Conservation (phyloP, 2,888 invertebrate genomes). For the Luffia ferchaultella region DNA sequence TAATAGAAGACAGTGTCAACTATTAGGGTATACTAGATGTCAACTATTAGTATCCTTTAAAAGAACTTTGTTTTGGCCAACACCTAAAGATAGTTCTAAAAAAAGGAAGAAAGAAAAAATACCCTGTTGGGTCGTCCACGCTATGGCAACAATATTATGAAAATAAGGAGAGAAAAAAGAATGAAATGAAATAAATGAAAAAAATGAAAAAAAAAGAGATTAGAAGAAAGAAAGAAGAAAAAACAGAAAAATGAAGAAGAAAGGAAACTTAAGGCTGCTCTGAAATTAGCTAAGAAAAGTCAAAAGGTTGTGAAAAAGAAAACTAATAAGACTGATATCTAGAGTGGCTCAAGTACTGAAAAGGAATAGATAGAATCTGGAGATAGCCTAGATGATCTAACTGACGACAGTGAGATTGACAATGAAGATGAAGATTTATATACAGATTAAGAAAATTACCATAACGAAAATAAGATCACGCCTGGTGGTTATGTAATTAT, state of each 20-base stretch:
- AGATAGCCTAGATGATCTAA: conserved; percentile 12
- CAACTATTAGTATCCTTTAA: conserved; percentile 11
- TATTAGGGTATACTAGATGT: conserved; percentile 7
- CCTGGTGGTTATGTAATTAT: conserved; percentile 11
- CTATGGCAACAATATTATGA: conserved; percentile 12
- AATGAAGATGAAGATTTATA: conserved; percentile 7
- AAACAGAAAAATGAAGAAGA: conserved; percentile 12
- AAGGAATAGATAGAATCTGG: conserved; percentile 14
- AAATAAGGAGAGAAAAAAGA: conserved; percentile 11
- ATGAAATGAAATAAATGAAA: conserved; percentile 11
- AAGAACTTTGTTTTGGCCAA: conserved; percentile 17
- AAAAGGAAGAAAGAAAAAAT: conserved; percentile 13
- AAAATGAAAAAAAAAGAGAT: too few species aligned
- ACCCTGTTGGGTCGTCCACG: conserved; percentile 7
- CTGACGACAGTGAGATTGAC: conserved; percentile 10
- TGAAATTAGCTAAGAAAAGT: conserved; percentile 13
- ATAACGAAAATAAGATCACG: conserved; percentile 6
- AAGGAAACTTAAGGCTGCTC: conserved; percentile 13
- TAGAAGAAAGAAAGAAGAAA: conserved; percentile 6
- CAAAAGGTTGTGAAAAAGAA: conserved; percentile 13
- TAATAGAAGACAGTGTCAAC: conserved; percentile 8
- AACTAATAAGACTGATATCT: conserved; percentile 13
- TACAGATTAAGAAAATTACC: neutral
- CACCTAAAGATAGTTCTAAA: conserved; percentile 15
- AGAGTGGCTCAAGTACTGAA: conserved; percentile 7